These are phyloP conservation scores for Falco naumanni DNA, from an alignment of 2,797 vertebrate species.

Conservation along the genomic window DNA sequence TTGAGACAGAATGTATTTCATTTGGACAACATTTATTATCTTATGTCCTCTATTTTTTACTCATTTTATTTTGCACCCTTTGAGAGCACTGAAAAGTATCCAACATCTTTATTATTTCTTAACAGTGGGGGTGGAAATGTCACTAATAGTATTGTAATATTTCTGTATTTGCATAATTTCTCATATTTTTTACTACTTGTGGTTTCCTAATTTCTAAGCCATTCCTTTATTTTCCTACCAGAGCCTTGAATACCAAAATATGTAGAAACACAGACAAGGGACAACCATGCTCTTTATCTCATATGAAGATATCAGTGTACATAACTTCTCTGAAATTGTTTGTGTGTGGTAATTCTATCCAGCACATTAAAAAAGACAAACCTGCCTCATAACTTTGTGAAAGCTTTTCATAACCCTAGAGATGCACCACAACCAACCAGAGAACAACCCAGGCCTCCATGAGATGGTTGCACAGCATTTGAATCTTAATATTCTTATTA, in stretches of 20 bases:
- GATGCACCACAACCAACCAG: fast-evolving
- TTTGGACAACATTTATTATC: not conserved
- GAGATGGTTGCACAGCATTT: not conserved
- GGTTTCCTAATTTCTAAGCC: not conserved
- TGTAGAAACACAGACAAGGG: not conserved
- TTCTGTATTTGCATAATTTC: not conserved
- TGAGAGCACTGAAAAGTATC: not conserved
- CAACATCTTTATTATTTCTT: not conserved
- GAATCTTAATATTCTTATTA: not conserved
- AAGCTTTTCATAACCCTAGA: not conserved
- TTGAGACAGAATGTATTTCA: not conserved
- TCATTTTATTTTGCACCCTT: not conserved
- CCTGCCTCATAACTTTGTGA: not conserved
- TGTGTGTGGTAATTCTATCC: not conserved
- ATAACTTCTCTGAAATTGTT: not conserved
- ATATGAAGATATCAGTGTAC: not conserved
- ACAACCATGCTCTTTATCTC: not conserved
- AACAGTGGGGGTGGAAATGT: not conserved
- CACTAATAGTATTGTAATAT: not conserved
- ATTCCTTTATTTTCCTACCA: not conserved
- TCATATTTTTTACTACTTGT: not conserved
- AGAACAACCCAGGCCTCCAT: not conserved
- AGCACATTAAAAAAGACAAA: not conserved
- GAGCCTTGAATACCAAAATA: not conserved
- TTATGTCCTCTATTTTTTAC: not conserved